Conservation (phyloP, 2,888 invertebrate genomes). For the Platycnemis pennipes region DNA sequence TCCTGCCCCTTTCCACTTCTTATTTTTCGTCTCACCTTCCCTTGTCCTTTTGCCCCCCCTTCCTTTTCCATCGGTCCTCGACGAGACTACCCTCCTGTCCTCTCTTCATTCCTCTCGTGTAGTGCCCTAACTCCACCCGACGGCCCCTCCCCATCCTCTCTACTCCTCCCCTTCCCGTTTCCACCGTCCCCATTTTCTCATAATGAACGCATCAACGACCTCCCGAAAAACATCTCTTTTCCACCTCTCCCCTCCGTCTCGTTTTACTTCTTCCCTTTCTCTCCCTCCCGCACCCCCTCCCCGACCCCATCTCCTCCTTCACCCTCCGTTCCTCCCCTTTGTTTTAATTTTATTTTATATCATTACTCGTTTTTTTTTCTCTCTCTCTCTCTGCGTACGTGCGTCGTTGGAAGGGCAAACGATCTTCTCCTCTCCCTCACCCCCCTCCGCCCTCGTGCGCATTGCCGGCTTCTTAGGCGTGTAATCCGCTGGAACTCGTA, state of each 20-base stretch:
- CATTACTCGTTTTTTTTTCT: not conserved
- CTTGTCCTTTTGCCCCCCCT: not conserved
- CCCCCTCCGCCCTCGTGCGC: not conserved
- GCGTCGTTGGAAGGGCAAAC: not conserved
- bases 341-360: not conserved
- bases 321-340: not conserved
- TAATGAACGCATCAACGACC: slow-evolving; percentile 25
- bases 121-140: not conserved
- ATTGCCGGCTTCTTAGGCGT: not conserved
- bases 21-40: not conserved
- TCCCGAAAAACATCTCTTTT: not conserved
- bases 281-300: not conserved
- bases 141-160: not conserved
- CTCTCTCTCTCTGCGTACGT: not conserved
- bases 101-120: not conserved
- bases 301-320: not conserved
- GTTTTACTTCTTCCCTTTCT: not conserved
- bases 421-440: not conserved
- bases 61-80: not conserved
- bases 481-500: not conserved
- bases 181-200: not conserved
- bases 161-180: no score
- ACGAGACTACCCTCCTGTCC: not conserved
- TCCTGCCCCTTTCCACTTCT: not conserved
- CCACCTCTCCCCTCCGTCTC: not conserved